Base-by-base conservation (phyloP, 2,797 vertebrate genomes). In the Premnoplex brunnescens region DNA sequence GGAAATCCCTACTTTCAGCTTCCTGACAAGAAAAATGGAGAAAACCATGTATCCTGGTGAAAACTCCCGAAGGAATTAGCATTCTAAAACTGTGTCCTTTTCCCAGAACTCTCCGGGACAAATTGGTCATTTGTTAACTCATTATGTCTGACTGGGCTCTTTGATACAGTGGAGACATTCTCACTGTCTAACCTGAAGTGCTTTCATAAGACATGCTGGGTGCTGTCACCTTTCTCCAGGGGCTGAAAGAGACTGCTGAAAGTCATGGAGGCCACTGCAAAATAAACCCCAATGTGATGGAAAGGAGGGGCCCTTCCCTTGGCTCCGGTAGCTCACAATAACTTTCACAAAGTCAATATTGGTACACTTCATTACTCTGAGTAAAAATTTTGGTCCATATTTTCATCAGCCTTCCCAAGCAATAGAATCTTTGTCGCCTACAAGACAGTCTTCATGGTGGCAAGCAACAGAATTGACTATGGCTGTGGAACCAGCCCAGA, bases 401-500 rank as follows among this genome's bases (percentile, higher is more conserved):
- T 92, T 95, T 91, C 87, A 95, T 86, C 88, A 91, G 83, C 63
- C 48, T 79, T 95, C 87, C 41, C 9, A 80, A 84, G 82, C 77
- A 91, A 85, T 44, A 79, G 85, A 39, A 83, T 67, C 71, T 94
- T 44, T 48, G 88, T 84, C 2, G 1, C 62, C 72, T 75, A 16
- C 71, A 72, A 78, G 51, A 52, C 5, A 91, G 93, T 44, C 41
- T 79, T 95, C 59, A 8, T 46, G 63, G 88, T 91, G 92, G 76
- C 85, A 81, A n/a, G 60, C 21, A 75, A 41, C 46, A 83, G 85
- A 92, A 96, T 88, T 96, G 91, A 77, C 85, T 91, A 32, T 69
- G 85, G 73, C 74, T 39, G 8, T 73, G 90, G 76, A 94, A 95
- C 64, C 80, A 88, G 89, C 82, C 88, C 66, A 51, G 66, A 97